Base-by-base conservation (phyloP, 2,797 vertebrate genomes). In the Gallinago stenura region DNA sequence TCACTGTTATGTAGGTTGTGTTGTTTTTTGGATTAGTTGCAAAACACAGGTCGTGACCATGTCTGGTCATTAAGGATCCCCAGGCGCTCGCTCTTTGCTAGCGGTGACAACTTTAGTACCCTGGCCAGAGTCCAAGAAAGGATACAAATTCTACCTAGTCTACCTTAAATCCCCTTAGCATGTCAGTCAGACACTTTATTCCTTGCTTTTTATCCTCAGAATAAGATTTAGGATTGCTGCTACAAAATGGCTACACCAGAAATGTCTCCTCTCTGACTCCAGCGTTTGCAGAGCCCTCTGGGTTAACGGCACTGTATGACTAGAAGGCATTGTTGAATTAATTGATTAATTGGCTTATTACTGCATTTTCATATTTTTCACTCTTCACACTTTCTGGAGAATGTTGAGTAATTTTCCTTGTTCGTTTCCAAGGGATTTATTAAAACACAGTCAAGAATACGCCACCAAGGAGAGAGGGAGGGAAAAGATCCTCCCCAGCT, bases 61-160 rank as follows among this genome's bases (percentile, higher is more conserved):
- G 81, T 95, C 83, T 97, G 93, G 86, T 96, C 94, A 85, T 97
- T 97, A 96, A 87, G 93, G 95, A 78, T 95, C 95, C 95, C 93
- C 88, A 94, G 93, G 71, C 6, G 0, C 87, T 90, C 77, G 0
- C 87, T 90, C 77, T 92, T 93, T 93, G 60, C 71, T 80, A 77
- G 68, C 53, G n/a, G 71, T 4, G 81, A 90, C 93, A 90, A 92
- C 68, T 95, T 95, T 31, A 90, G 75, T 93, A 80, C n/a, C 30
- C 71, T 96, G 90, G 94, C 88, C 2, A 12, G 93, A 89, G 69
- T 93, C 90, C 96, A 96, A 75, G 83, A 61, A 90, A 87, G 41
- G 61, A 80, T 61, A 93, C 51, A 92, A 96, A 90, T 92, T 95
- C 86, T 69, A 94, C 90, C 75, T 89, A 75, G 73, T 39, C 68